A percentile compares a stretch with the other conserved stretches of the same genome.
Evolutionary conservation across 2,797 vertebrate species (phyloP).

Genomic region (Peromyscus aztecus): DNA sequence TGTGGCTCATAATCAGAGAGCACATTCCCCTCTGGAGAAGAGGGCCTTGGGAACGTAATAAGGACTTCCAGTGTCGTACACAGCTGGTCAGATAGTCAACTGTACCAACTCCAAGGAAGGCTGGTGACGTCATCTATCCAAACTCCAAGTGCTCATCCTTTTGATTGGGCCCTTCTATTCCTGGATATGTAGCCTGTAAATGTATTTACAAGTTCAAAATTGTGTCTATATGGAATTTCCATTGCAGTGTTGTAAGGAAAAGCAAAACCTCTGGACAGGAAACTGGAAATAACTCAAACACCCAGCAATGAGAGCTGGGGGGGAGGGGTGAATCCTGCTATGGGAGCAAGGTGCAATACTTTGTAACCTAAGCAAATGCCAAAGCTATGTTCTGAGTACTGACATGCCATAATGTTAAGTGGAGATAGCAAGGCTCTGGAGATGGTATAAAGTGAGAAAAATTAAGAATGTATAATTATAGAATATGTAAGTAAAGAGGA

Average conservation of each 20-base stretch:
- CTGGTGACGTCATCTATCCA: neutral
- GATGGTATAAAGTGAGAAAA: neutral
- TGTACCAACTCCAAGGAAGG: neutral
- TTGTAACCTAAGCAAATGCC: neutral
- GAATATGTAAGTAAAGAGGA: neutral
- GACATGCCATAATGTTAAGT: neutral
- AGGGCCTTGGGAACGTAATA: neutral
- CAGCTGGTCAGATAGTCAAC: neutral
- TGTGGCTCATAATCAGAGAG: conserved; percentile 1
- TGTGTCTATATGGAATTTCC: neutral
- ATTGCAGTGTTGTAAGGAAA: neutral
- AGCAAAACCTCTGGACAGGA: neutral
- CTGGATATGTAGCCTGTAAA: conserved; percentile 4
- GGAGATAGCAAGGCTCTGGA: neutral
- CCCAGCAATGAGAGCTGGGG: neutral
- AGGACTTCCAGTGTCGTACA: neutral
- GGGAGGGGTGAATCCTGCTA: neutral
- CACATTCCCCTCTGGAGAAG: neutral
- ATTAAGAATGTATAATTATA: neutral
- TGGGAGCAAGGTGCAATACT: neutral
- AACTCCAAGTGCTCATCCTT: neutral
- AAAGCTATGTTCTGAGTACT: neutral
- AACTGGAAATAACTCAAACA: neutral
- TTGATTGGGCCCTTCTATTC: conserved; percentile 6
- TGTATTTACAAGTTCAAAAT: conserved; percentile 5